phyloP scores from a whole-genome alignment of 2,797 vertebrate species.

The Ptychadena robeensis region DNA sequence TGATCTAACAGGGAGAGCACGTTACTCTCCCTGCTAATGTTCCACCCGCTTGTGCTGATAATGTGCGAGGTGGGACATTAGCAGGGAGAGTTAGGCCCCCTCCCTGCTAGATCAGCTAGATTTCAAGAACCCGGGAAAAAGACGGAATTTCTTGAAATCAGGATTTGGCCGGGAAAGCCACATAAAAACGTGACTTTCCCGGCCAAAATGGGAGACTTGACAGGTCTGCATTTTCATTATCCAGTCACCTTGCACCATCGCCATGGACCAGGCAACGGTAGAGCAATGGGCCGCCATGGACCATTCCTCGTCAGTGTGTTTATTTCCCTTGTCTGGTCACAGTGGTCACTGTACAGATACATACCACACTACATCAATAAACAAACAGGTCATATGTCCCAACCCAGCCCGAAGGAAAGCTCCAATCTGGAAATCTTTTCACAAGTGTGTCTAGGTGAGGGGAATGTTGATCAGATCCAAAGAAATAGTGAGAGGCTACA shows the following conservation, averaged over 20 bases:
- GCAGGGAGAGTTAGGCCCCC: too few species aligned
- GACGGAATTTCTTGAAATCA: too few species aligned
- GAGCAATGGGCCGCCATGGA: background rate
- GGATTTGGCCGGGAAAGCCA: too few species aligned
- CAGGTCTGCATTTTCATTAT: too few species aligned
- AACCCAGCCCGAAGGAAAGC: slow-evolving; percentile 90
- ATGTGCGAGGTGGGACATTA: too few species aligned
- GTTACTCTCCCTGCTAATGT: too few species aligned
- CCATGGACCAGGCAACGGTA: background rate
- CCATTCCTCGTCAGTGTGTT: background rate
- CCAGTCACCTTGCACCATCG: background rate
- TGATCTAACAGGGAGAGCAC: too few species aligned
- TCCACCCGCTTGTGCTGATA: too few species aligned
- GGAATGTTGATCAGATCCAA: slow-evolving; percentile 84
- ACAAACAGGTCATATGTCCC: slow-evolving; percentile 91
- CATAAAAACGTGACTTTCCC: too few species aligned
- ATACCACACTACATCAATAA: slow-evolving; percentile 73
- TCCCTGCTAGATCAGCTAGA: too few species aligned
- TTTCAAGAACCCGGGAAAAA: too few species aligned
- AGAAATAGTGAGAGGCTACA: slow-evolving; percentile 89
- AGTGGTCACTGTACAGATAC: slow-evolving; percentile 2
- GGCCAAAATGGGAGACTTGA: too few species aligned
- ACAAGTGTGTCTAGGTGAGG: slow-evolving; percentile 79
- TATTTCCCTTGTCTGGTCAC: background rate
- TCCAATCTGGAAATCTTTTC: slow-evolving; percentile 85